phyloP scores from a whole-genome alignment of 2,888 invertebrate genomes.

The Catocala sponsa region DNA sequence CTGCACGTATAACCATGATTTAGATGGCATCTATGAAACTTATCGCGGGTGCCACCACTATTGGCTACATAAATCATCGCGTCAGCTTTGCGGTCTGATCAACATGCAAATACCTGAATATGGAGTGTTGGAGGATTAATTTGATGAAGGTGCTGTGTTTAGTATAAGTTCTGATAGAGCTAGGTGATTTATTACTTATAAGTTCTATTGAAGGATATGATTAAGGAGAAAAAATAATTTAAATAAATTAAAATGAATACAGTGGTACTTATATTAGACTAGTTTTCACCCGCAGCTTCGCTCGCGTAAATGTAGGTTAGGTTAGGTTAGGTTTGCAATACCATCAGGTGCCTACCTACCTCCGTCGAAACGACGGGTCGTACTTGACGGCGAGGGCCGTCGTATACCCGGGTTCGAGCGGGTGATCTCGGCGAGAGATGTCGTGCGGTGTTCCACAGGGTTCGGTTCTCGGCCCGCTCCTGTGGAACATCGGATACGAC shows the following conservation, averaged over 20 bases:
- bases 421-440: no score
- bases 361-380: no score
- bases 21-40: slow-evolving; percentile 30
- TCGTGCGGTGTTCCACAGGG: no score
- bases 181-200: neutral
- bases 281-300: no score
- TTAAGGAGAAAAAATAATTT: neutral
- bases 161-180: slow-evolving; percentile 3
- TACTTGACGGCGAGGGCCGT: no score
- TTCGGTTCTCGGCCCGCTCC: no score
- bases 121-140: slow-evolving; percentile 25
- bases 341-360: no score
- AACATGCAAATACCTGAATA: slow-evolving; percentile 38
- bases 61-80: slow-evolving; percentile 41
- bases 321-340: no score
- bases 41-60: slow-evolving; percentile 9
- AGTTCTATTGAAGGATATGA: neutral
- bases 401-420: no score
- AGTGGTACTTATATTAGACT: neutral
- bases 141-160: slow-evolving; percentile 19
- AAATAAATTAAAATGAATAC: no score
- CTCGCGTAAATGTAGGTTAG: no score
- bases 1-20: slow-evolving; percentile 17
- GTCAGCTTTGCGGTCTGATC: slow-evolving; percentile 39
- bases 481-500: no score